These are phyloP conservation scores for Sebastes hubbsi DNA, from an alignment of 2,797 vertebrate species.

Conservation along the genomic window DNA sequence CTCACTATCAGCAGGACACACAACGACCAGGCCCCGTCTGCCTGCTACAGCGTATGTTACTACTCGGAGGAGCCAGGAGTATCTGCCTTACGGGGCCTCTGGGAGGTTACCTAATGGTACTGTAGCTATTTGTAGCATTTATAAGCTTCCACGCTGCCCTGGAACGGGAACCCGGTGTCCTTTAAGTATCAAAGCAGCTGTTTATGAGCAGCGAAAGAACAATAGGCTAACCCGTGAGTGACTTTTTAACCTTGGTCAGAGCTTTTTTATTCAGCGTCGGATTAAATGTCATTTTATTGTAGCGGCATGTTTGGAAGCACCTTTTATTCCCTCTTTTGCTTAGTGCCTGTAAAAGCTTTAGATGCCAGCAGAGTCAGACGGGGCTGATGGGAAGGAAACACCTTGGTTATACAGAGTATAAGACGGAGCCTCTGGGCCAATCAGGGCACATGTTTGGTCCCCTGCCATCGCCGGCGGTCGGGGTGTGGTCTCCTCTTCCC, in stretches of 20 bases:
- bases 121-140: slow-evolving; percentile 71
- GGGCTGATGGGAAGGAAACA: slow-evolving; percentile 54
- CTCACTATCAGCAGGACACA: slow-evolving; percentile 52
- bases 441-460: slow-evolving; percentile 46
- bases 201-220: slow-evolving; percentile 49
- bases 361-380: slow-evolving; percentile 24
- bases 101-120: slow-evolving; percentile 65
- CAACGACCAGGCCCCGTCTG: slow-evolving; percentile 41
- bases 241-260: slow-evolving; percentile 32
- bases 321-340: slow-evolving; percentile 26
- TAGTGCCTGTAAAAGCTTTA: slow-evolving; percentile 30
- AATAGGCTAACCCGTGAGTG: slow-evolving; percentile 54
- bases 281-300: slow-evolving; percentile 46
- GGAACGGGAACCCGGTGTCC: slow-evolving; percentile 41
- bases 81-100: slow-evolving; percentile 40
- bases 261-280: slow-evolving; percentile 34
- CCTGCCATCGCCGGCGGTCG: slow-evolving; percentile 47
- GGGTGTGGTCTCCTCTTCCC: slow-evolving; percentile 71
- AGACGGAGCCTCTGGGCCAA: slow-evolving; percentile 18
- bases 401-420: slow-evolving; percentile 27
- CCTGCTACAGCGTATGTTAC: slow-evolving; percentile 50
- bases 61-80: slow-evolving; percentile 38
- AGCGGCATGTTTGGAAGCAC: slow-evolving; percentile 2
- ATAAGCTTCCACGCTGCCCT: slow-evolving; percentile 47
- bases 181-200: slow-evolving; percentile 61